Evolutionary conservation across 2,888 invertebrate genomes (phyloP).

Genomic region (Drosophila kambysellisi): DNA sequence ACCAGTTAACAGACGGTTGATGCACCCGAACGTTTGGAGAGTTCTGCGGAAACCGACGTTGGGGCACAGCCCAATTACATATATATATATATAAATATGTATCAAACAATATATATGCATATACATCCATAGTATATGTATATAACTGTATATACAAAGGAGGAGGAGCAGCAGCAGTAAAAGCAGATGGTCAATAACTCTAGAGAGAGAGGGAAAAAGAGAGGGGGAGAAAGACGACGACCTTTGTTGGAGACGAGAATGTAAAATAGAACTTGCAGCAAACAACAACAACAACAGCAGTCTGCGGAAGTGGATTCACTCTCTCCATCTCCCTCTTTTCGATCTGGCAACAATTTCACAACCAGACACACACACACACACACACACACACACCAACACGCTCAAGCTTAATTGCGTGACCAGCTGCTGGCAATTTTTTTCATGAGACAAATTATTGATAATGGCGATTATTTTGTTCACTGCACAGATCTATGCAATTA

Average conservation of each 20-base stretch:
- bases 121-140: conserved; percentile 28
- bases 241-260: conserved; percentile 64
- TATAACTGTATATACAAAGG: conserved; percentile 50
- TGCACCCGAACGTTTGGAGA: conserved; percentile 79
- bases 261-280: conserved; percentile 54
- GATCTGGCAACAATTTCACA: conserved; percentile 48
- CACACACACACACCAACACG: conserved; percentile 23
- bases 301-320: conserved; percentile 69
- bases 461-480: conserved; percentile 55
- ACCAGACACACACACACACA: conserved; percentile 25
- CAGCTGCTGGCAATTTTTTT: conserved; percentile 55
- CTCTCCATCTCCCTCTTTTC: conserved; percentile 34
- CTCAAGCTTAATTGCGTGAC: conserved; percentile 64
- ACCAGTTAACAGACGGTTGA: conserved; percentile 62
- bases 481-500: conserved; percentile 39
- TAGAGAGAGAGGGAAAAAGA: conserved; percentile 11
- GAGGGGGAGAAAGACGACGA: conserved; percentile 35
- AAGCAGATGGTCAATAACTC: conserved; percentile 38
- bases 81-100: conserved; percentile 39
- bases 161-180: conserved; percentile 24
- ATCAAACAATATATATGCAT: conserved; percentile 31
- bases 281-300: conserved; percentile 33
- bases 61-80: conserved; percentile 44
- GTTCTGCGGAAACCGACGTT: conserved; percentile 74
- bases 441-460: conserved; percentile 53